Percentiles rank a stretch among this genome's conserved stretches.
These are phyloP conservation scores for Maniola hyperantus DNA, from an alignment of 2,888 invertebrate species.

Conservation along the genomic window DNA sequence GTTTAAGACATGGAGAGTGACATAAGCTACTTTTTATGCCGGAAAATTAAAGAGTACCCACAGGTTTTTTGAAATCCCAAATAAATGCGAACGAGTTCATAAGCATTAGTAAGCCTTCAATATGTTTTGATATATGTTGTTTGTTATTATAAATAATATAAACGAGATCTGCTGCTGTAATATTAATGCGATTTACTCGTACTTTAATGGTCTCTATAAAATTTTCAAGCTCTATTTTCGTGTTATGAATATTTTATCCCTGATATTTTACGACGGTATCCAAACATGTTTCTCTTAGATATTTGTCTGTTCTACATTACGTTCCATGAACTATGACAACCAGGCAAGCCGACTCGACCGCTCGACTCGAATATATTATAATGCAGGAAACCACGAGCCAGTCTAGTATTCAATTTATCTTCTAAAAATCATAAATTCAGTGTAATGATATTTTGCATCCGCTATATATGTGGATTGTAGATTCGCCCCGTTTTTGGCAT, in stretches of 20 bases:
- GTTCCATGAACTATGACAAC: conserved; percentile 63
- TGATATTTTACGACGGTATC: conserved; percentile 17
- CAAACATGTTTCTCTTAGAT: conserved; percentile 17
- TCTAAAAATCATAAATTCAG: conserved; percentile 77
- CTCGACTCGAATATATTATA: conserved; percentile 73
- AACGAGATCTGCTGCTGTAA: conserved; percentile 13
- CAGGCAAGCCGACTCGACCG: conserved; percentile 51
- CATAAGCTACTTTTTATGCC: too few species aligned
- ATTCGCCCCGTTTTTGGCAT: conserved; percentile 30
- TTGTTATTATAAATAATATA: conserved; percentile 6
- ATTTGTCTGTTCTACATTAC: conserved; percentile 42
- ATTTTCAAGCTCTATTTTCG: conserved; percentile 19
- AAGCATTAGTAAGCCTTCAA: too few species aligned
- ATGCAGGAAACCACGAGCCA: conserved; percentile 78
- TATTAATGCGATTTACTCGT: conserved; percentile 16
- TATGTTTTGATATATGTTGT: conserved; percentile 17
- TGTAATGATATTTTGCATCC: conserved; percentile 76
- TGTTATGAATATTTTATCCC: conserved; percentile 24
- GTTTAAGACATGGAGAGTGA: too few species aligned
- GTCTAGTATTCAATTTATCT: conserved; percentile 76
- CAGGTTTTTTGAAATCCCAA: too few species aligned
- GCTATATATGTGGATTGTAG: conserved; percentile 50
- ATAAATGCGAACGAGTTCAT: too few species aligned
- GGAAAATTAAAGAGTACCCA: too few species aligned
- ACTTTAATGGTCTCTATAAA: conserved; percentile 14